A percentile compares a stretch with the other conserved stretches of the same genome.
These are phyloP conservation scores for Daktulosphaira vitifoliae DNA, from an alignment of 1,140 invertebrate species.

Conservation along the genomic window DNA sequence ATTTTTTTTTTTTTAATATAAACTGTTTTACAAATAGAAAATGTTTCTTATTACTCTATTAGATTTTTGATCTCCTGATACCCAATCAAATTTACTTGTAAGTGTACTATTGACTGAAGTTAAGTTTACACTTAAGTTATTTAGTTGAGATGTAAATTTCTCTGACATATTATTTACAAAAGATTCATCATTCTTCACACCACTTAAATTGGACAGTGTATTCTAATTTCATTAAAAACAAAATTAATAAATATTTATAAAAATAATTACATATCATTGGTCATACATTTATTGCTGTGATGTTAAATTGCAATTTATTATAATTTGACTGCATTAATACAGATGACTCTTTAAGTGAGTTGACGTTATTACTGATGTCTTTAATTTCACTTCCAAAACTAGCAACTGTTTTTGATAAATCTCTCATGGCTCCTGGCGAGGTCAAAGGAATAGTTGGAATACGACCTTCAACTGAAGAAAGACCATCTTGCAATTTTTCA, in stretches of 20 bases:
- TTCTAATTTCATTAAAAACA: neutral
- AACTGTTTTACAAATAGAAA: neutral
- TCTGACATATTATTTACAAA: constrained; percentile 5
- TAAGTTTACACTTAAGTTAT: neutral
- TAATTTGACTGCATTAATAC: constrained; percentile 13
- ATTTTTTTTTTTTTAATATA: neutral
- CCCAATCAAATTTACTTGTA: constrained; percentile 1
- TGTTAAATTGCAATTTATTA: neutral
- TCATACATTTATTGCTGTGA: constrained; percentile 21
- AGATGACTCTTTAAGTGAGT: constrained; percentile 4
- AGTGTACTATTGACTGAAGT: neutral
- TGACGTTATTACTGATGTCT: constrained; percentile 6
- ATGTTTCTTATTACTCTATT: neutral
- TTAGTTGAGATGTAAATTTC: neutral
- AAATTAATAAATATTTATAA: neutral
- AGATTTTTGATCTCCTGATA: constrained; percentile 13
- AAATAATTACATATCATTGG: too few relatives aligned
- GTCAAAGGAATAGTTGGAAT: too few relatives aligned
- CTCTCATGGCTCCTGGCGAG: constrained; percentile 2
- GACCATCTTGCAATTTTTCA: too few relatives aligned
- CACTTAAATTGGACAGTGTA: constrained; percentile 2
- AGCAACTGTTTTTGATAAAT: neutral
- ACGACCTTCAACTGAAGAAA: too few relatives aligned
- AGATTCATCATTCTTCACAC: constrained; percentile 15
- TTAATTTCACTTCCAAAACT: neutral